Evolutionary conservation across 2,113 vertebrate genomes (phyloP).

Genomic region (Eleginops maclovinus): DNA sequence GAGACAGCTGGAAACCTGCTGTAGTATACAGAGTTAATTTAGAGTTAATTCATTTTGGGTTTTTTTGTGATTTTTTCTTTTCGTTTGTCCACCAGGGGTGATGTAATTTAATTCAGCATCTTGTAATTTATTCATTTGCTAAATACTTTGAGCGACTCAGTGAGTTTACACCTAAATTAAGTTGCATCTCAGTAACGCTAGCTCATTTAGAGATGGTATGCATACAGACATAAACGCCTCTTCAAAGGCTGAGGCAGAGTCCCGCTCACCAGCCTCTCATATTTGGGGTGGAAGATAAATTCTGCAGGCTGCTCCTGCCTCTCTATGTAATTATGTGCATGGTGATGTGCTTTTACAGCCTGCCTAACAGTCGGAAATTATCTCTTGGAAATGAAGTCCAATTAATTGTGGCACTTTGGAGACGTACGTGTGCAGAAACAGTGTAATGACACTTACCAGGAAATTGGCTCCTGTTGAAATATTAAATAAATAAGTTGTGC

Average conservation of each 20-base stretch:
- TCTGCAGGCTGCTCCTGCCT: conserved; percentile 75
- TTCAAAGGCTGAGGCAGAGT: conserved; percentile 68
- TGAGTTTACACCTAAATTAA: conserved; percentile 55
- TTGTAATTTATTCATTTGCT: conserved; percentile 46
- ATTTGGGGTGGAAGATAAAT: conserved; percentile 82
- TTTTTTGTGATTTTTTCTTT: conserved; percentile 20
- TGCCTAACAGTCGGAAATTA: conserved; percentile 85
- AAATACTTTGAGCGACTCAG: conserved; percentile 44
- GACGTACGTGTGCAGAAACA: conserved; percentile 76
- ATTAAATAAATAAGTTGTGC: conserved; percentile 72
- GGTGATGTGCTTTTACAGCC: conserved; percentile 85
- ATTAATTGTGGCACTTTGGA: conserved; percentile 85
- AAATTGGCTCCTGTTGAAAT: conserved; percentile 82
- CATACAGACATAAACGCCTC: conserved; percentile 65
- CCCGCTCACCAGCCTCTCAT: conserved; percentile 69
- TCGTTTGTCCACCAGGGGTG: conserved; percentile 17
- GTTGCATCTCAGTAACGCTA: conserved; percentile 50
- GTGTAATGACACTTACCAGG: conserved; percentile 81
- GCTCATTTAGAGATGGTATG: conserved; percentile 68
- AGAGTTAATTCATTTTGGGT: conserved; percentile 57
- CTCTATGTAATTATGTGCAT: conserved; percentile 82
- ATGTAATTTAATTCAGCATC: conserved; percentile 40
- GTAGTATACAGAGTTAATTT: conserved; percentile 47
- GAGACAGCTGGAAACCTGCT: conserved; percentile 63
- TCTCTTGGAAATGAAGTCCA: conserved; percentile 84